Evolutionary conservation across 2,888 invertebrate genomes (phyloP).

Genomic region (Deilephila porcellus): DNA sequence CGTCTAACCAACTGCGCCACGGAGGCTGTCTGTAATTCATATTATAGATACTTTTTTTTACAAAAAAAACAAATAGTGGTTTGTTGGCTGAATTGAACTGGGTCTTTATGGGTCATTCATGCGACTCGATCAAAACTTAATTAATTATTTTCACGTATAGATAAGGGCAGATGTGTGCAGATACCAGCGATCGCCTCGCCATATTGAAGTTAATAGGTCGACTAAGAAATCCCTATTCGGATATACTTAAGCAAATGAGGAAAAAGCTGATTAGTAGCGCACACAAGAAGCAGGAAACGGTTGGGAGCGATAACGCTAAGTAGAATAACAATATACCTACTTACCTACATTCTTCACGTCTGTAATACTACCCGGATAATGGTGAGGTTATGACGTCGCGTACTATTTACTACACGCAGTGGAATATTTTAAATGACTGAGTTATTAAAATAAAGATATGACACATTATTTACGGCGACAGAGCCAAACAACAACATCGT

Average conservation of each 20-base stretch:
- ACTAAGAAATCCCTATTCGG: slow-evolving; percentile 16
- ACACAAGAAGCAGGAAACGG: slow-evolving; percentile 29
- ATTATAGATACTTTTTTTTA: too few relatives aligned
- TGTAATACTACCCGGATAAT: slow-evolving; percentile 2
- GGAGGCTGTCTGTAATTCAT: too few relatives aligned
- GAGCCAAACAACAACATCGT: too few relatives aligned
- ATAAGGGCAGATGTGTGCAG: too few relatives aligned
- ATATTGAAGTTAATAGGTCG: background rate
- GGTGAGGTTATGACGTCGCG: background rate
- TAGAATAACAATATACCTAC: slow-evolving; percentile 25
- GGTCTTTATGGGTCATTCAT: too few relatives aligned
- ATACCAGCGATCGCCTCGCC: background rate
- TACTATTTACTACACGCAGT: background rate
- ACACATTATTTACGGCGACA: background rate
- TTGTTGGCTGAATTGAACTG: too few relatives aligned
- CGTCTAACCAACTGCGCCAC: too few relatives aligned
- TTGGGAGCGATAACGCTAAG: slow-evolving; percentile 29
- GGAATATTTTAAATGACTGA: background rate
- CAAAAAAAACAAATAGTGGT: too few relatives aligned
- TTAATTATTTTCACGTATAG: too few relatives aligned
- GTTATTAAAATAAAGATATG: background rate
- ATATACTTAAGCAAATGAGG: slow-evolving; percentile 28
- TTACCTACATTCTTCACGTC: slow-evolving; percentile 8
- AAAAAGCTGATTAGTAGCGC: slow-evolving; percentile 26
- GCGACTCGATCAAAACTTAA: too few relatives aligned